phyloP scores from a whole-genome alignment of 2,888 invertebrate species.

The Perdita meconis region DNA sequence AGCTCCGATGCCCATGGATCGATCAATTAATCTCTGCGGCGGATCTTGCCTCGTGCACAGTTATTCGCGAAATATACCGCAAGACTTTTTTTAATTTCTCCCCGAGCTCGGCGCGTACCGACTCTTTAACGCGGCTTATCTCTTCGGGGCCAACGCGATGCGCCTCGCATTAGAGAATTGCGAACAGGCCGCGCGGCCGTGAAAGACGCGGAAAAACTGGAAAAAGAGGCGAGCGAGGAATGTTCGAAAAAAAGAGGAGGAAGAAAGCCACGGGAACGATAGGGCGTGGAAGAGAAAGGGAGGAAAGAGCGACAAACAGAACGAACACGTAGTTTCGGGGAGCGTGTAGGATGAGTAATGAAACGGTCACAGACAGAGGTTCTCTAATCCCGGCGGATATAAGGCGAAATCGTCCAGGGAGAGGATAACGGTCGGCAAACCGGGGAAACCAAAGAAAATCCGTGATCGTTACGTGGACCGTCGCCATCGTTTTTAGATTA shows the following conservation, averaged over 20 bases:
- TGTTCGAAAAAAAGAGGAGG: neutral
- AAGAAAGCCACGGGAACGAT: neutral
- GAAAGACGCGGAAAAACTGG: slow-evolving; percentile 26
- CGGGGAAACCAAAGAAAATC: slow-evolving; percentile 48
- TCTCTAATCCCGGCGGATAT: slow-evolving; percentile 73
- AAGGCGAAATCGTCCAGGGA: slow-evolving; percentile 70
- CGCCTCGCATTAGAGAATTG: slow-evolving; percentile 75
- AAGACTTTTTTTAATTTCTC: slow-evolving; percentile 66
- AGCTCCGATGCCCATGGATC: slow-evolving; percentile 3
- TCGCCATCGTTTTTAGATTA: slow-evolving; percentile 65
- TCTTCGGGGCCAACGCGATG: slow-evolving; percentile 66
- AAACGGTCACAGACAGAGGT: slow-evolving; percentile 74
- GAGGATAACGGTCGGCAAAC: slow-evolving; percentile 44
- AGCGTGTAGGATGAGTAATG: slow-evolving; percentile 75
- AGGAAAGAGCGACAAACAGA: slow-evolving; percentile 57
- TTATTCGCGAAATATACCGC: slow-evolving; percentile 55
- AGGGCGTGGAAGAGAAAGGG: slow-evolving; percentile 2
- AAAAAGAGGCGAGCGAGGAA: slow-evolving; percentile 20
- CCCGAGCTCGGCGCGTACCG: slow-evolving; percentile 49
- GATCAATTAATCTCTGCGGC: slow-evolving; percentile 55
- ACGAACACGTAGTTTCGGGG: slow-evolving; percentile 56
- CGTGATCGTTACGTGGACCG: slow-evolving; percentile 56
- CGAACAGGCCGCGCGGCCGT: slow-evolving; percentile 55
- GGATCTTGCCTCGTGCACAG: slow-evolving; percentile 33
- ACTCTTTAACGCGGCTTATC: slow-evolving; percentile 62